Base-by-base conservation (phyloP, 2,888 invertebrate genomes). In the Ophraella communa region DNA sequence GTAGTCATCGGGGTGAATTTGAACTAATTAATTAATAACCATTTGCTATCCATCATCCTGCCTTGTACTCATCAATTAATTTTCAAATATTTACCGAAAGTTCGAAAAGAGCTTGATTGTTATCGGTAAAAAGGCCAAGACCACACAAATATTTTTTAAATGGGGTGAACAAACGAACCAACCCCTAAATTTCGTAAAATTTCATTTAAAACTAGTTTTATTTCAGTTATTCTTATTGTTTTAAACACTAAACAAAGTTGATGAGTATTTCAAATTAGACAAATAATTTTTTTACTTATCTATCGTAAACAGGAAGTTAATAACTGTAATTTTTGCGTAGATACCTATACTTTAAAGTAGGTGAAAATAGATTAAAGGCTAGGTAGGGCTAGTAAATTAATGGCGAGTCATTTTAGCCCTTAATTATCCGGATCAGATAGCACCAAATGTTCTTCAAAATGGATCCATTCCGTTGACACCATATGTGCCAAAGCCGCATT, bases 361-460 rank as follows among this genome's bases (percentile, higher is more conserved):
- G 72, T 74, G 71, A 71, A 73, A 70, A 73, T 69, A 68, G 67
- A 71, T 70, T 67, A 66, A 68, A 67, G 58, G 55, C 51, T 67
- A 66, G 72, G 71, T 70, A 68, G 74, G 76, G 74, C 69, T 57
- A 69, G 71, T 70, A 74, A 78, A 78, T 78, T 77, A 76, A 78
- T 78, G 77, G 72, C 70, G 71, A 74, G 72, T 74, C 74, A 64
- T 71, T 67, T 68, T 70, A 71, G 74, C 69, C 73, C 74, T 74
- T 75, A 77, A 78, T 78, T 77, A 77, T 75, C 73, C 73, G 68
- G 71, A 77, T 77, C 77, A 75, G 78, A 78, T 78, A 77, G 71
- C 67, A 69, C 77, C 77, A 76, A 77, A 77, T 77, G 78, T 74
- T 76, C 69, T 72, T 71, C 72, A 71, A 68, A 72, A 68, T 67